Evolutionary conservation across 2,113 vertebrate genomes (phyloP).

Genomic region (Nycticorax nycticorax): DNA sequence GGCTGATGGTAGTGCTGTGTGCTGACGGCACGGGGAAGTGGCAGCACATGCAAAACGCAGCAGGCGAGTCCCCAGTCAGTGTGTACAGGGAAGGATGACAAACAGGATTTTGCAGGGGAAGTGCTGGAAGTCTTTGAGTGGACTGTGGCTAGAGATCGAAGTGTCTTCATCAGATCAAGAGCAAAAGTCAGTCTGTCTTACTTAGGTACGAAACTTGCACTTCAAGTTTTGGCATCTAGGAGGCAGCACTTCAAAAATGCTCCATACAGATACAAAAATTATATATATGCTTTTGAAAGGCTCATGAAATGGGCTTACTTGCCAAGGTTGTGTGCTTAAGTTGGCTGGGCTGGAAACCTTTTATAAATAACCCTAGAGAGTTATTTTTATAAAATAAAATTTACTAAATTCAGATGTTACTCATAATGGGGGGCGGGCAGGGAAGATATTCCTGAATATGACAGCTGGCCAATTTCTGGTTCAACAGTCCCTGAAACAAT

Average conservation of each 20-base stretch:
- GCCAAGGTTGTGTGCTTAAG: not conserved
- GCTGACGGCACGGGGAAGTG: not conserved
- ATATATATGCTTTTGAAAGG: not conserved
- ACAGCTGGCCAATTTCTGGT: not conserved
- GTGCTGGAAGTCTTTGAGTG: not conserved
- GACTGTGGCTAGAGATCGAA: not conserved
- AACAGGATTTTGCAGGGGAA: not conserved
- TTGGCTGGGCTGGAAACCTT: not conserved
- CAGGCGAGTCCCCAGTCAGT: not conserved
- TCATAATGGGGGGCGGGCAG: not conserved
- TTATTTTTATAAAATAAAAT: conserved; percentile 20
- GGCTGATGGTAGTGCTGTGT: too few species aligned
- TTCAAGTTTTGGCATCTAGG: not conserved
- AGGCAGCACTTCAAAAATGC: not conserved
- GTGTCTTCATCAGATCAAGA: not conserved
- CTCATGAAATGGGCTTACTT: not conserved
- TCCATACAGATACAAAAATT: not conserved
- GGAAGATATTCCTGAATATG: not conserved
- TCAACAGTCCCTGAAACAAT: not conserved
- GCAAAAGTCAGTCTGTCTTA: not conserved
- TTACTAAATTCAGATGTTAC: conserved; percentile 41
- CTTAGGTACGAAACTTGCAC: not conserved
- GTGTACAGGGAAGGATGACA: not conserved
- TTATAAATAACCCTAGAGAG: not conserved
- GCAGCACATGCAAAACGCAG: not conserved